These are phyloP conservation scores for Bembecia ichneumoniformis DNA, from an alignment of 2,888 invertebrate species.

Conservation along the genomic window DNA sequence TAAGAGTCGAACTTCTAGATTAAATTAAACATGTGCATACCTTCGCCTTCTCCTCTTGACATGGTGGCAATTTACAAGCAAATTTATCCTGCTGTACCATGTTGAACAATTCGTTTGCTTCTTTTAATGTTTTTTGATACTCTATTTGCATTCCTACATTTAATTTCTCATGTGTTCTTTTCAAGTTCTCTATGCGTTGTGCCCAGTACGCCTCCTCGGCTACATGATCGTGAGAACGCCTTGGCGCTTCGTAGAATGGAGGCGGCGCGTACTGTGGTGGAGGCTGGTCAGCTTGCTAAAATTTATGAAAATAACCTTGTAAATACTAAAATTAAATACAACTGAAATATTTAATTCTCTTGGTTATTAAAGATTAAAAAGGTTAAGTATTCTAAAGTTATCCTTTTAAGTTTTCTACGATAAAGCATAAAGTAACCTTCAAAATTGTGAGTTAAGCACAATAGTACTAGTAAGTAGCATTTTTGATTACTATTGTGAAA, in stretches of 20 bases:
- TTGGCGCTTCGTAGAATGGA: constrained; percentile 35
- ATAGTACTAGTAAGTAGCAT: background rate
- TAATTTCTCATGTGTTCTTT: constrained; percentile 56
- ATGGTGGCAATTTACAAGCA: constrained; percentile 48
- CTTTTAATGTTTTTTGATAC: constrained; percentile 57
- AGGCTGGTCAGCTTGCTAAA: constrained; percentile 47
- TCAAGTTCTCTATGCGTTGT: constrained; percentile 52
- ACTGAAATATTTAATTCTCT: background rate
- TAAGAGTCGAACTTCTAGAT: no score
- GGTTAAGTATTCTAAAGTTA: background rate
- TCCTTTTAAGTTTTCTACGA: background rate
- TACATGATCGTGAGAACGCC: constrained; percentile 36
- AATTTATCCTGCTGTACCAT: constrained; percentile 43
- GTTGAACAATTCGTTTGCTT: constrained; percentile 55
- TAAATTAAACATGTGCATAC: constrained; percentile 17
- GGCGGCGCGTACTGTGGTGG: constrained; percentile 30
- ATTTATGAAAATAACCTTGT: constrained; percentile 6
- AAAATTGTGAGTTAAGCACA: background rate
- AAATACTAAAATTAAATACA: background rate
- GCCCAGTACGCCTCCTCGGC: constrained; percentile 64
- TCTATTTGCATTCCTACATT: constrained; percentile 52
- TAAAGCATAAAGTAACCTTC: background rate
- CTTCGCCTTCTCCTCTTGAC: constrained; percentile 62
- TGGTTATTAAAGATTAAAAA: background rate
- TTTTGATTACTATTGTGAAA: background rate